These are phyloP conservation scores for Drosophila rubida DNA, from an alignment of 2,888 invertebrate genomes.

Conservation along the genomic window DNA sequence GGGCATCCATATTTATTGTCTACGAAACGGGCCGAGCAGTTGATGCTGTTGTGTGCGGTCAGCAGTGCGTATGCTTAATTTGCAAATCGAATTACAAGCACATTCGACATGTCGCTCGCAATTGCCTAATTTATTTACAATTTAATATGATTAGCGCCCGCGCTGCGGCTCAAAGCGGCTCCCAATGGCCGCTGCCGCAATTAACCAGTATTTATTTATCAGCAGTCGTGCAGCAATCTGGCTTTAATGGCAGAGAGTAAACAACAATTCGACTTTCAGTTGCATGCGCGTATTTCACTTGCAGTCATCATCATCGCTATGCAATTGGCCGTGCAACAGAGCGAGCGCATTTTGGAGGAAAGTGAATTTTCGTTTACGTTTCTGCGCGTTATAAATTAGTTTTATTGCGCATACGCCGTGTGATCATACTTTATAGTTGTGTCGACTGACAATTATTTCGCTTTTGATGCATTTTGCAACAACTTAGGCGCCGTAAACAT, in stretches of 20 bases:
- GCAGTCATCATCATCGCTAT: constrained; percentile 8
- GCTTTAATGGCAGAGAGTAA: constrained; percentile 17
- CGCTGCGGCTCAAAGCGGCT: background rate
- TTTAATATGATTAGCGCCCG: background rate
- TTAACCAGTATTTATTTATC: constrained; percentile 20
- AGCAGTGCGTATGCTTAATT: constrained; percentile 45
- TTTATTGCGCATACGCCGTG: constrained; percentile 41
- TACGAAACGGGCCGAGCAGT: constrained; percentile 20
- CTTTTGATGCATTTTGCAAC: constrained; percentile 4
- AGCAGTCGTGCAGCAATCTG: constrained; percentile 22
- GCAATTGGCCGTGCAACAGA: constrained; percentile 24
- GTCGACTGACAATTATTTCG: constrained; percentile 6
- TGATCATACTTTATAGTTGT: constrained; percentile 9
- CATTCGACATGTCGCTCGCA: constrained; percentile 5
- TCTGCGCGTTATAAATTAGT: constrained; percentile 43
- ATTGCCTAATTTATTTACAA: constrained; percentile 14
- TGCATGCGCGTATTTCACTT: background rate
- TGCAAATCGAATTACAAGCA: constrained; percentile 41
- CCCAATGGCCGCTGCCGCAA: too few relatives aligned
- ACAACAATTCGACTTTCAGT: background rate
- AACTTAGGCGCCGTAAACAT: constrained; percentile 14
- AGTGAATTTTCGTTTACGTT: constrained; percentile 41
- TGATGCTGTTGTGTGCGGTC: constrained; percentile 27
- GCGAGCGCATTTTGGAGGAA: constrained; percentile 11
- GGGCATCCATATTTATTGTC: constrained; percentile 58